Evolutionary conservation across 2,113 vertebrate species (phyloP).

Genomic region (Hucho hucho): DNA sequence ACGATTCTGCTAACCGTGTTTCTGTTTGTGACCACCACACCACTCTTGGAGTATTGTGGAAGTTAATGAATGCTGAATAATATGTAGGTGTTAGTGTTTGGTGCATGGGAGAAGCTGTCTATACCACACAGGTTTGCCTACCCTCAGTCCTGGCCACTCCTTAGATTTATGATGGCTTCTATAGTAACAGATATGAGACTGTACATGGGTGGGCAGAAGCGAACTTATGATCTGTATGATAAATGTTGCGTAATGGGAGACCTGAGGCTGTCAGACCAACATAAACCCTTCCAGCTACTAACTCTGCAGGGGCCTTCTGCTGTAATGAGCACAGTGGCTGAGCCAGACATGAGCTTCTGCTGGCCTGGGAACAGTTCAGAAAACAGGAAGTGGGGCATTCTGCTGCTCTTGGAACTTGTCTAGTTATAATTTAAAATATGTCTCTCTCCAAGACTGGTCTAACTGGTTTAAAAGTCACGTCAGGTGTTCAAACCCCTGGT

Average conservation of each 20-base stretch:
- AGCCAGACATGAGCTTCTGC: conserved; percentile 2
- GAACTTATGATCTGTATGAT: conserved; percentile 11
- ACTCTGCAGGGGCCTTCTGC: background rate
- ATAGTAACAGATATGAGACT: background rate
- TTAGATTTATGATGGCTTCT: background rate
- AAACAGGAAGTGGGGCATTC: background rate
- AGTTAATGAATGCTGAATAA: background rate
- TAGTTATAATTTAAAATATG: background rate
- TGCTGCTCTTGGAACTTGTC: background rate
- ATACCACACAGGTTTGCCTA: background rate
- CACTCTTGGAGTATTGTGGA: background rate
- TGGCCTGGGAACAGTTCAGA: conserved; percentile 1
- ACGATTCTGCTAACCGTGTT: background rate
- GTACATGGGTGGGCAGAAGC: background rate
- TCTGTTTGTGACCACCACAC: background rate
- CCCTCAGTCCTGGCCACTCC: background rate
- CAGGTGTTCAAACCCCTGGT: background rate
- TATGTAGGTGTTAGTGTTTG: too few species aligned
- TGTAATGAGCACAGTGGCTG: background rate
- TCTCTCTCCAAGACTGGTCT: too few species aligned
- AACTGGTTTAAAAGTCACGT: too few species aligned
- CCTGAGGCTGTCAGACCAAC: conserved; percentile 3
- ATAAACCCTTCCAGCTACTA: background rate
- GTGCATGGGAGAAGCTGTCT: background rate
- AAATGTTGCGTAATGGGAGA: conserved; percentile 40